Base-by-base conservation (phyloP, 1,140 invertebrate species). In the Gyrodactylus bullatarudis region DNA sequence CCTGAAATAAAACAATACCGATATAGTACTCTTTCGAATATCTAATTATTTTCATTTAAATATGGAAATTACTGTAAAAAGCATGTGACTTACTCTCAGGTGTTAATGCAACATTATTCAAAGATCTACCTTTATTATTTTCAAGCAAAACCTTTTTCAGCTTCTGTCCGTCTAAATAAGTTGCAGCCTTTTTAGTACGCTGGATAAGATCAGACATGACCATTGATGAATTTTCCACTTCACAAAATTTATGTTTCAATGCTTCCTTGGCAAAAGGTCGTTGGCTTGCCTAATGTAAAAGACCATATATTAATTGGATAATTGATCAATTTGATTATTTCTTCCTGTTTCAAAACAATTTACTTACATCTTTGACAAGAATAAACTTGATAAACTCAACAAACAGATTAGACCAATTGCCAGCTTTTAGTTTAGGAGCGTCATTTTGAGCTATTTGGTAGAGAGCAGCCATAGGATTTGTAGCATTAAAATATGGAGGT, bases 381-480 rank as follows among this genome's bases (percentile, higher is more conserved):
- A 54, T 54, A n/a, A 54, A 54, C 8, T 8, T 16, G 34, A 54
- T 54, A 54, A 54, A 54, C 8, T 54, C 34, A n/a, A 54, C n/a
- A 54, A 54, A 54, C 34, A 16, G 8, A 8, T 54, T n/a, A 54
- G 34, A 54, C 34, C 34, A 54, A 54, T 54, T 54, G 34, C 8
- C 34, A 8, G 34, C 8, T n/a, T 54, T 54, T 8, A 73, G 34
- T 27, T 73, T 73, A 8, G 72, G 72, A 21, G 72, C n/a, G 22
- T 27, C 27, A 19, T 68, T 68, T 8, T 26, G 22, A 1, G 72
- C 72, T 20, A 73, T 73, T 26, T 68, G 26, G 23, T 73, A 73
- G 16, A 73, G 20, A 8, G 72, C 72, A 20, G 26, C 34, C 72
- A 73, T 73, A 1, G 72, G 34, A 73, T 73, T 73, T 1, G 26